Evolutionary conservation across 2,888 invertebrate species (phyloP), one percentile per base, ranked within the genome.

Genomic region (Eupeodes luniger): DNA sequence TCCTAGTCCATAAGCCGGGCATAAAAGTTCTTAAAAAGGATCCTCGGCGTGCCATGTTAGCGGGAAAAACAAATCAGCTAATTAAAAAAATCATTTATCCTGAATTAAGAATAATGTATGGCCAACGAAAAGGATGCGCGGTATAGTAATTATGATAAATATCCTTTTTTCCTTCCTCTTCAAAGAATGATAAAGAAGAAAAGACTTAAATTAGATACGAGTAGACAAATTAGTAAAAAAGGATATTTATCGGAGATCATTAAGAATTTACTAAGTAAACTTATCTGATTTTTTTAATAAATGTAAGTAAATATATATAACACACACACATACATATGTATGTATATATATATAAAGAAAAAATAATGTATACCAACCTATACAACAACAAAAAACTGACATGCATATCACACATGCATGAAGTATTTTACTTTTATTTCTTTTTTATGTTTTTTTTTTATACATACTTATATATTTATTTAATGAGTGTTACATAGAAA

Each of bases 1-100:
- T 98, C 94, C 94, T 98, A 83, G 97, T 97, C 72, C 98, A 98
- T 94, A 97, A 97, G 91, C 98, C 98, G 0, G 98, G 98, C 70
- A 98, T 98, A 91, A 98, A 98, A 93, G 95, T 96, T 74, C 96
- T 96, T 93, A 96, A 96, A 91, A 96, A 96, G 92, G 97, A 98
- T 92, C 94, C 96, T 34, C 96, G 96, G 90, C 95, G 98, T 75
- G 96, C 97, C 70, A 94, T 96, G 91, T 94, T 97, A 76, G 96
- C 97, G 7, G 95, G 95, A 57, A 96, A 96, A 92, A 98, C 98
- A 90, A 96, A 96, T 91, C 94, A 95, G 88, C 95, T 96, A 90
- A 96, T 98, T 90, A 96, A 95, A 90, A 96, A 96, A 91, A 96
- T 96, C 76, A 97, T 98, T 91, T 96, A 96, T 92, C 97, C 97